phyloP scores from a whole-genome alignment of 2,888 invertebrate genomes.

The Lypha dubia region DNA sequence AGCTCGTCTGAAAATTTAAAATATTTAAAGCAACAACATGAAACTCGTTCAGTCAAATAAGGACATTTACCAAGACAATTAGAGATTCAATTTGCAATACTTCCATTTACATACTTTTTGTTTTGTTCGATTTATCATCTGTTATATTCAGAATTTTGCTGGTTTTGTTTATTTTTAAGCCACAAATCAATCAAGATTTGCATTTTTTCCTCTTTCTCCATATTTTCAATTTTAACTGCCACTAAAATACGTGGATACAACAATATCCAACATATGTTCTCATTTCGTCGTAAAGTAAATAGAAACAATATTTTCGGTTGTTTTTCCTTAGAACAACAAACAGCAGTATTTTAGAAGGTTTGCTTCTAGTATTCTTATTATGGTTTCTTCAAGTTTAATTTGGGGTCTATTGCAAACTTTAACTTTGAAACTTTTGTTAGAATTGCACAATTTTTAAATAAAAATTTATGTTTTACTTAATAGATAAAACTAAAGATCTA shows the following conservation, averaged over 20 bases:
- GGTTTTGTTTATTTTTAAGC: conserved; percentile 13
- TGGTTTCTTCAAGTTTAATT: too few species aligned
- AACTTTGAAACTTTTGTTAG: too few species aligned
- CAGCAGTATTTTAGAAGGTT: too few species aligned
- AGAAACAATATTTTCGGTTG: background rate
- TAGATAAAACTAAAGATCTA: too few species aligned
- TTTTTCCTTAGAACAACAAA: background rate
- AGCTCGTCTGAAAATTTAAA: conserved; percentile 15
- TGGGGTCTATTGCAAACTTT: too few species aligned
- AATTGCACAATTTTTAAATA: too few species aligned
- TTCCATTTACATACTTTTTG: too few species aligned
- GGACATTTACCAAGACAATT: conserved; percentile 22
- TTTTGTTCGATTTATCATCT: background rate
- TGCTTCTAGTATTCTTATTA: too few species aligned
- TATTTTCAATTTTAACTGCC: conserved; percentile 1
- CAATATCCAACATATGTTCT: background rate
- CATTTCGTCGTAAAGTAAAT: background rate
- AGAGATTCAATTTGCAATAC: conserved; percentile 8
- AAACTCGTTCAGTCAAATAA: background rate
- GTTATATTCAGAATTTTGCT: background rate
- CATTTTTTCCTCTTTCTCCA: background rate
- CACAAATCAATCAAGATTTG: conserved; percentile 49
- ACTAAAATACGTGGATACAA: background rate
- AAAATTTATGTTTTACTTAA: too few species aligned
- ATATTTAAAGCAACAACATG: background rate